phyloP scores from a whole-genome alignment of 2,797 vertebrate genomes.

The Platyrinchus mystaceus region DNA sequence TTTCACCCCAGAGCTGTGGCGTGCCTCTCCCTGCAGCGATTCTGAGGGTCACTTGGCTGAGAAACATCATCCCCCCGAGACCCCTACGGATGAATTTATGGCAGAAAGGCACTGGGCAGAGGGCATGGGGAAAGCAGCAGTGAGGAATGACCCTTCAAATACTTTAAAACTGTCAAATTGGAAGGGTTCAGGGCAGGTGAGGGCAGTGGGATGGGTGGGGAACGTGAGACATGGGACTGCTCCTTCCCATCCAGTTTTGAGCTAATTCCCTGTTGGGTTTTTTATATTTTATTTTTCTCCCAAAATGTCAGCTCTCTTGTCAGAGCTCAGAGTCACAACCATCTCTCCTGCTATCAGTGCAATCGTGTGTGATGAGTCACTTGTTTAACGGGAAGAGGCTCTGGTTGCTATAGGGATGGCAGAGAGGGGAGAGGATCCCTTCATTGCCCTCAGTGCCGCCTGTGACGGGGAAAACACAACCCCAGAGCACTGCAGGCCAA shows the following conservation, averaged over 20 bases:
- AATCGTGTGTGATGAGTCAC: slow-evolving; percentile 45
- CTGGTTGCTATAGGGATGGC: slow-evolving; percentile 66
- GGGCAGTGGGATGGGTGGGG: fast-evolving
- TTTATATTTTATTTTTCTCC: not conserved
- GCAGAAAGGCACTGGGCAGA: not conserved
- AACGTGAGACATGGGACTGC: fast-evolving
- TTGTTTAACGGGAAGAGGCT: slow-evolving; percentile 34
- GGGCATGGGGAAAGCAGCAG: not conserved
- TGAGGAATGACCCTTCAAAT: not conserved
- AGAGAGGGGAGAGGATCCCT: slow-evolving; percentile 47
- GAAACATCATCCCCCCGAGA: fast-evolving
- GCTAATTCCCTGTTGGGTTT: not conserved
- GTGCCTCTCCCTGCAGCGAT: fast-evolving
- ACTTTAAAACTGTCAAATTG: not conserved
- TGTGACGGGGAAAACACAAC: not conserved
- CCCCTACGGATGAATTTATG: fast-evolving
- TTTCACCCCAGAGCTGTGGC: not conserved
- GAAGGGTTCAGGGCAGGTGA: fast-evolving
- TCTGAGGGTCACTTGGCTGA: not conserved
- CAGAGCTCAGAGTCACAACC: not conserved
- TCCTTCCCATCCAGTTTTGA: not conserved
- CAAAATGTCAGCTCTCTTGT: not conserved
- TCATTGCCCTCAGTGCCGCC: not conserved
- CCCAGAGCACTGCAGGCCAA: not conserved
- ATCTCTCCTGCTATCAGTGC: not conserved